Conservation (phyloP, 2,113 vertebrate genomes). For the Nyctereutes procyonoides region DNA sequence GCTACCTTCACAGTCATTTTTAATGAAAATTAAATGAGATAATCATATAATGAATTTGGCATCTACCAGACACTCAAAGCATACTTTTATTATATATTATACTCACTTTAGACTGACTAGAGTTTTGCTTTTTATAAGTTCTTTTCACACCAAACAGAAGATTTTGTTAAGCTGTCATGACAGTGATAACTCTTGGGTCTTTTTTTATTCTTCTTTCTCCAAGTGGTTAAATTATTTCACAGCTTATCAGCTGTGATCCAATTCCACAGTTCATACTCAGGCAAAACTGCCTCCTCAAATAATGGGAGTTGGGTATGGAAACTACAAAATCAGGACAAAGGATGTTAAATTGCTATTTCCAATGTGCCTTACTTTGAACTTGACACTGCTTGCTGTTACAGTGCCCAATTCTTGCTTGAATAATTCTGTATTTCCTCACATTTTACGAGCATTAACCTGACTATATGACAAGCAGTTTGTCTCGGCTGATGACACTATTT, state of each 20-base stretch:
- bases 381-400: background rate
- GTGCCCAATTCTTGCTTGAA: background rate
- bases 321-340: slow-evolving; percentile 42
- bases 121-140: slow-evolving; percentile 62
- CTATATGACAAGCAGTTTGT: background rate
- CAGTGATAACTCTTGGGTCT: slow-evolving; percentile 45
- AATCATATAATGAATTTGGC: slow-evolving; percentile 42
- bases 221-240: slow-evolving; percentile 73
- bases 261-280: slow-evolving; percentile 38
- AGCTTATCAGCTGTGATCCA: slow-evolving; percentile 63
- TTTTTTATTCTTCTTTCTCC: slow-evolving; percentile 46
- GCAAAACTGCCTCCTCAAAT: slow-evolving; percentile 58
- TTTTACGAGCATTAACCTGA: background rate
- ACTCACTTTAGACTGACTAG: background rate
- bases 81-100: slow-evolving; percentile 22
- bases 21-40: slow-evolving; percentile 64
- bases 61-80: background rate
- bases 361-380: slow-evolving; percentile 31
- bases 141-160: slow-evolving; percentile 58
- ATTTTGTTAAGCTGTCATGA: slow-evolving; percentile 54
- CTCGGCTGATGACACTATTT: background rate
- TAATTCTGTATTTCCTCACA: background rate
- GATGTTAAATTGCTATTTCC: slow-evolving; percentile 46
- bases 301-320: slow-evolving; percentile 8
- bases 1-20: background rate